A percentile compares a stretch with the other conserved stretches of the same genome.
phyloP scores from a whole-genome alignment of 2,797 vertebrate species.

The Cryptoprocta ferox region DNA sequence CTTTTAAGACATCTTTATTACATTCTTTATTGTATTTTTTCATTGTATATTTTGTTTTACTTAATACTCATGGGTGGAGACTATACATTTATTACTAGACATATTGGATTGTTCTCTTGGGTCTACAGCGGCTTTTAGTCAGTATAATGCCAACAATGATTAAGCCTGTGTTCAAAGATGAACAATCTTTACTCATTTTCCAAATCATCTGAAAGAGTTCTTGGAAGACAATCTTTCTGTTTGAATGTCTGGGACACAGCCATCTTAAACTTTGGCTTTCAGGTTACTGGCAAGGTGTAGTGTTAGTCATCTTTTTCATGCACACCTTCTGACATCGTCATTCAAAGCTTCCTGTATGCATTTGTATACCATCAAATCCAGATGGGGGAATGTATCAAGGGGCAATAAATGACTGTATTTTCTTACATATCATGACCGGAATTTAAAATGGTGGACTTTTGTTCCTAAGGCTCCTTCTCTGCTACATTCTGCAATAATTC shows the following conservation, averaged over 20 bases:
- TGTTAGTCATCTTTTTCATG: neutral
- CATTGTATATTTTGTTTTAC: neutral
- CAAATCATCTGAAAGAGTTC: neutral
- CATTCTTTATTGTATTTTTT: neutral
- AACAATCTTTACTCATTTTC: constrained; percentile 1
- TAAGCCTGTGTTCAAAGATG: neutral
- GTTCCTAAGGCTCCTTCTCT: constrained; percentile 3
- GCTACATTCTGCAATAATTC: neutral
- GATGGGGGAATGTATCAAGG: neutral
- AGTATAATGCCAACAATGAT: neutral
- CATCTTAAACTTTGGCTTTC: neutral
- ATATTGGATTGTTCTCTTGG: neutral
- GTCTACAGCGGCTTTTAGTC: neutral
- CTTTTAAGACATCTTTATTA: neutral
- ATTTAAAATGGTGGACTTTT: neutral
- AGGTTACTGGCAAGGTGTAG: neutral
- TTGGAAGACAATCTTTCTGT: neutral
- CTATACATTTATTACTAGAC: neutral
- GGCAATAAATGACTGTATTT: neutral
- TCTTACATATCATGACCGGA: neutral
- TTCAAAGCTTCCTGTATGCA: neutral
- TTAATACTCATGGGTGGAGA: neutral
- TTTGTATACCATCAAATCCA: neutral
- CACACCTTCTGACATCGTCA: neutral
- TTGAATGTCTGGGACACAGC: neutral